A percentile compares a stretch with the other conserved stretches of the same genome.
These are phyloP conservation scores for Graphium colonna DNA, from an alignment of 2,888 invertebrate species.

Conservation along the genomic window DNA sequence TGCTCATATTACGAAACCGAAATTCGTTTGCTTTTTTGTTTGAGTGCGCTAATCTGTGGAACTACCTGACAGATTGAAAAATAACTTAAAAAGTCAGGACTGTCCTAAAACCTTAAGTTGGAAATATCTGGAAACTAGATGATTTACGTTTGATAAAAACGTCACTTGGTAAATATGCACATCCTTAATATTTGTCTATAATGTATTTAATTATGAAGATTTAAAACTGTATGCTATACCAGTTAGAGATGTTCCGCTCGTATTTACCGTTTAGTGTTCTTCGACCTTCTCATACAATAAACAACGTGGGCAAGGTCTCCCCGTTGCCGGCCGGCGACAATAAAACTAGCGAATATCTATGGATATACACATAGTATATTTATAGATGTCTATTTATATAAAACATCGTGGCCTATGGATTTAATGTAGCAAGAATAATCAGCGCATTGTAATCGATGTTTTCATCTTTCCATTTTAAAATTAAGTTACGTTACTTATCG, in stretches of 20 bases:
- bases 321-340: constrained; percentile 19
- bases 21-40: too few relatives aligned
- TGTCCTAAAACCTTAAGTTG: too few relatives aligned
- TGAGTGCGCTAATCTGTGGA: too few relatives aligned
- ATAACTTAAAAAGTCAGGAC: too few relatives aligned
- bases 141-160: too few relatives aligned
- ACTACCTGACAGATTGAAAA: too few relatives aligned
- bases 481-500: background rate
- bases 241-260: background rate
- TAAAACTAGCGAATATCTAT: background rate
- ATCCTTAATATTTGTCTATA: too few relatives aligned
- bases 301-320: constrained; percentile 46
- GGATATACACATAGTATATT: background rate
- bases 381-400: constrained; percentile 14
- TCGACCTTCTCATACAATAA: constrained; percentile 53
- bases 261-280: constrained; percentile 30
- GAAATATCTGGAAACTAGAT: too few relatives aligned
- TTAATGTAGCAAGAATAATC: background rate
- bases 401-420: background rate
- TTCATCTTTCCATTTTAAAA: background rate
- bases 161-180: too few relatives aligned
- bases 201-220: too few relatives aligned
- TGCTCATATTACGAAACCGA: too few relatives aligned
- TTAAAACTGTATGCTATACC: too few relatives aligned
- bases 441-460: background rate